Evolutionary conservation across 2,888 invertebrate genomes (phyloP), one percentile per base, ranked within the genome.

Genomic region (Schrankia costaestrigalis): DNA sequence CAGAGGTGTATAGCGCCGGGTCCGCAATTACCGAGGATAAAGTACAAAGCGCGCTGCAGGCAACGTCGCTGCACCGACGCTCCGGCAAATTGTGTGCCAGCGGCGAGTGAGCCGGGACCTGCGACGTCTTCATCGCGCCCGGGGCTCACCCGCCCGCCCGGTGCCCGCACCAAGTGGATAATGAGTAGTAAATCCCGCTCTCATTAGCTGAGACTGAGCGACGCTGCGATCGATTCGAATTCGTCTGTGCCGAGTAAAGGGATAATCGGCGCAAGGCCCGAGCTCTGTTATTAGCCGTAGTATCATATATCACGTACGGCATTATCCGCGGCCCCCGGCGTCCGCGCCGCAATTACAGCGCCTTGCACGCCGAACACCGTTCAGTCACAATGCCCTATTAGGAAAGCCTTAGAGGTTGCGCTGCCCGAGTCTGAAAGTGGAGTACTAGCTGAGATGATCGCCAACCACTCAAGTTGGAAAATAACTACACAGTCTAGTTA

Each of bases 241-340:
- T 78, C 83, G 80, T 80, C 80, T 80, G 78, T 71, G 71, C 70
- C 66, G 59, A 65, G 79, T 77, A 82, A 83, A 82, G 78, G 82
- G 81, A 85, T 85, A 85, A 87, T 84, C 84, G 81, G 66, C 68
- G 71, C 73, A 60, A 71, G 66, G 65, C 63, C 64, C 71, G 55
- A 64, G 67, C 75, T 76, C 77, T 83, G 83, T 83, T 85, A 86
- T 86, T 85, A 87, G 80, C 73, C 71, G 75, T 74, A 76, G 82
- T 78, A 80, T 79, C 84, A 86, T 87, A 87, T 84, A 87, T 85
- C 86, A 86, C 85, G 79, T 69, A 71, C 75, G 70, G 80, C 67
- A 80, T 78, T 80, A 78, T 63, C 69, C 67, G 70, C 69, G 72
- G 81, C 83, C 85, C 62, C 77, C 75, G 83, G 83, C 83, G 79